Evolutionary conservation across 2,797 vertebrate species (phyloP).

Genomic region (Distichodus sexfasciatus): DNA sequence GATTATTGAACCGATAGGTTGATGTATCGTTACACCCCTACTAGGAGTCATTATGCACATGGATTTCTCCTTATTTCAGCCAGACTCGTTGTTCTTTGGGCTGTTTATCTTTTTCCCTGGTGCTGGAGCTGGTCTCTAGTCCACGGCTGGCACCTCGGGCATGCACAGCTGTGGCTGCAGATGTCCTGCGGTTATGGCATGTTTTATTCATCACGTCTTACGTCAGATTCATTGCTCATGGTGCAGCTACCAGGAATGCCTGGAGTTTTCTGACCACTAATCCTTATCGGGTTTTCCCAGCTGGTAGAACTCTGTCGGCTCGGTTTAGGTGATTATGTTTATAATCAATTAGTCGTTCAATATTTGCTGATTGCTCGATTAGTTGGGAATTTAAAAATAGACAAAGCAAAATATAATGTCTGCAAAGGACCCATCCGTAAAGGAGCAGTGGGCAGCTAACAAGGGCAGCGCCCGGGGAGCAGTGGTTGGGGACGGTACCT

Average conservation of each 20-base stretch:
- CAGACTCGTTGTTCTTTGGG: slow-evolving; percentile 45
- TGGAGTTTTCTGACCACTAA: not conserved
- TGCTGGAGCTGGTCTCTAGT: not conserved
- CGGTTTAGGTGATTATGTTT: slow-evolving; percentile 30
- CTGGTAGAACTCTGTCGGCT: no score
- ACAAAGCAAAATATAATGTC: no score
- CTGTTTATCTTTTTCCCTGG: not conserved
- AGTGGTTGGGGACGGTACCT: no score
- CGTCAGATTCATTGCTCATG: slow-evolving; percentile 25
- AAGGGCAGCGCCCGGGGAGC: no score
- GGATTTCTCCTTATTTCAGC: slow-evolving; percentile 2
- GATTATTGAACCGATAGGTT: no score
- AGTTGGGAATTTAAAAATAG: no score
- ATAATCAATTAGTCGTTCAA: no score
- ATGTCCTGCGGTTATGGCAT: slow-evolving; percentile 31
- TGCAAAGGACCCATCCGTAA: no score
- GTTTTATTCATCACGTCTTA: slow-evolving; percentile 28
- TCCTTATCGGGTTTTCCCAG: slow-evolving; percentile 4
- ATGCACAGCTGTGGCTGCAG: slow-evolving; percentile 38
- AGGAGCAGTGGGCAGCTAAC: no score
- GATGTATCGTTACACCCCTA: no score
- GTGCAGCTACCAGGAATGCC: slow-evolving; percentile 11
- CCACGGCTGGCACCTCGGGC: slow-evolving; percentile 14
- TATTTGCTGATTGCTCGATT: no score
- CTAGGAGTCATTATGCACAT: no score